phyloP scores from a whole-genome alignment of 2,113 vertebrate species.

The Thalassoma bifasciatum region DNA sequence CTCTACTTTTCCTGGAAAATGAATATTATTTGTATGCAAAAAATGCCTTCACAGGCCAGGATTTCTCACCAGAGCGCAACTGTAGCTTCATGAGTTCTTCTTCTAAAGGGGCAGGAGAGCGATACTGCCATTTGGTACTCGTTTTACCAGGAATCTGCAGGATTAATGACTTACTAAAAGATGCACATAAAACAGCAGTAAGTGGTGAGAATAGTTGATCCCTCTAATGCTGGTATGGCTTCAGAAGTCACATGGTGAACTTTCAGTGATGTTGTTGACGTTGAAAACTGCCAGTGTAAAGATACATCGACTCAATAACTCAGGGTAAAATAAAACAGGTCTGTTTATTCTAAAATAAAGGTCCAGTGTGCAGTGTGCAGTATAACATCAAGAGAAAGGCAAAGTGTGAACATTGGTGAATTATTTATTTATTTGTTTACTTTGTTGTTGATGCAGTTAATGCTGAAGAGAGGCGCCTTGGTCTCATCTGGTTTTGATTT shows the following conservation, averaged over 20 bases:
- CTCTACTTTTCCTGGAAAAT: no score
- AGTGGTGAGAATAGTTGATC: neutral
- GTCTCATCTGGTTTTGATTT: slow-evolving; percentile 77
- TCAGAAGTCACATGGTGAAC: neutral
- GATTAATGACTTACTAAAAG: neutral
- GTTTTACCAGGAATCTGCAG: no score
- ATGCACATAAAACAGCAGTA: neutral
- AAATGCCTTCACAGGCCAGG: no score
- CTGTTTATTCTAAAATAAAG: neutral
- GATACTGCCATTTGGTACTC: no score
- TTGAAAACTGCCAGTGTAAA: no score
- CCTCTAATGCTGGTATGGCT: neutral
- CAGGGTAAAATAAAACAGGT: no score
- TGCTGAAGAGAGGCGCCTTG: slow-evolving; percentile 60
- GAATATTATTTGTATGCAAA: no score
- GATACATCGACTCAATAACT: neutral
- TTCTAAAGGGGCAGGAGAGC: no score
- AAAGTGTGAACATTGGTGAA: slow-evolving; percentile 6
- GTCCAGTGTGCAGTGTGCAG: neutral
- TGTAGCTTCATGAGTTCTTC: no score
- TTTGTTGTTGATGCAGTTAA: slow-evolving; percentile 46
- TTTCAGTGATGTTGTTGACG: neutral
- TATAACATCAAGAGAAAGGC: slow-evolving; percentile 11
- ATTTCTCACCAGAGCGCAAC: no score
- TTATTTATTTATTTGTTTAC: slow-evolving; percentile 28